A percentile compares a stretch with the other conserved stretches of the same genome.
phyloP scores from a whole-genome alignment of 2,888 invertebrate species.

The Nomada hirtipes region DNA sequence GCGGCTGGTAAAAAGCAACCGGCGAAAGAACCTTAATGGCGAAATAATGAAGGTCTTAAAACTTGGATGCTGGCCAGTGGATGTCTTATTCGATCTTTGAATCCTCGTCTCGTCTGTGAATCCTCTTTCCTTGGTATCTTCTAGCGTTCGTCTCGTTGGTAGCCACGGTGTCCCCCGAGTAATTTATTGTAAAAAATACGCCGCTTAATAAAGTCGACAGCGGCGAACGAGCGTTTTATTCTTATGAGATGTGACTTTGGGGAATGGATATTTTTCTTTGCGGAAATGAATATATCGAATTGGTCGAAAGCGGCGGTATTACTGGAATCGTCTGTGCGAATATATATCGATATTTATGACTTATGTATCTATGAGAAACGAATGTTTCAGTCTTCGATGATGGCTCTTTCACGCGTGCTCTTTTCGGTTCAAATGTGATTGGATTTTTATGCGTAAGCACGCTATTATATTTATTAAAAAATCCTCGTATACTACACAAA shows the following conservation, averaged over 20 bases:
- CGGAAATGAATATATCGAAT: background rate
- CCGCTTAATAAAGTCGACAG: slow-evolving; percentile 5
- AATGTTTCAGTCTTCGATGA: background rate
- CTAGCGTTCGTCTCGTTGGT: background rate
- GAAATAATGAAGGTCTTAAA: slow-evolving; percentile 75
- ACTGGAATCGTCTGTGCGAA: background rate
- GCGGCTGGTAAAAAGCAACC: slow-evolving; percentile 39
- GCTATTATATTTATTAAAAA: background rate
- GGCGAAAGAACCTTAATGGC: slow-evolving; percentile 74
- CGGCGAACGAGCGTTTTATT: background rate
- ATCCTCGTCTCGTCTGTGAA: slow-evolving; percentile 19
- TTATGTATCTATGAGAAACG: background rate
- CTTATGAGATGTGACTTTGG: background rate
- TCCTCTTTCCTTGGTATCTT: background rate
- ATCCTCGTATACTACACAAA: background rate
- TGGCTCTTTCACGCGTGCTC: background rate
- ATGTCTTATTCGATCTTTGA: slow-evolving; percentile 62
- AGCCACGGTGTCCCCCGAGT: background rate
- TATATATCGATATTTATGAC: background rate
- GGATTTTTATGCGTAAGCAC: too few relatives aligned
- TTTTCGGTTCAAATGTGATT: too few relatives aligned
- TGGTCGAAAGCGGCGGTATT: background rate
- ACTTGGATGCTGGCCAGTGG: slow-evolving; percentile 74
- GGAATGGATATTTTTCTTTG: background rate
- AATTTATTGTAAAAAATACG: slow-evolving; percentile 25